Base-by-base conservation (phyloP, 2,888 invertebrate genomes). In the Agrochola lota region DNA sequence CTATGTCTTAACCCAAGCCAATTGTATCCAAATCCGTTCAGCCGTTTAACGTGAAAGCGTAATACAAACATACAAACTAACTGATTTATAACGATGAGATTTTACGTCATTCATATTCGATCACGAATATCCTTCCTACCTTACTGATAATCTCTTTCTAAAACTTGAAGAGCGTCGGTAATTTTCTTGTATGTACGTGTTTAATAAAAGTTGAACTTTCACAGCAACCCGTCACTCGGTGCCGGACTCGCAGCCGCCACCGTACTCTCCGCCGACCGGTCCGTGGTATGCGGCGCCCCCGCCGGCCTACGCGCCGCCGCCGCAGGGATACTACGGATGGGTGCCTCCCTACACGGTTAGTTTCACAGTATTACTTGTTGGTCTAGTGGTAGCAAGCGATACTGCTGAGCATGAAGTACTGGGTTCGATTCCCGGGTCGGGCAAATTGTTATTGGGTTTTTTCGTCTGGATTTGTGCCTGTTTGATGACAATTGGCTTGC, bases 271-370 rank as follows among this genome's bases (percentile, higher is more conserved):
- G 73, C 98, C 98, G 8, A 96, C 97, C 20, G 98, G 98, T 2
- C 97, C 98, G 71, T 98, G 98, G 98, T 98, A 98, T 94, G 98
- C 98, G 75, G 98, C 99, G 17, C 98, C 99, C 49, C 99, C 99
- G 71, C 99, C 99, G 52, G 98, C 99, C 0, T 99, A 99, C 93
- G 98, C 98, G 49, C 98, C 99, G 43, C 97, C 98, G 1, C 98
- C 98, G 46, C 97, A 98, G 84, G 99, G 99, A 30, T 99, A 99
- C 94, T 99, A 99, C 91, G 99, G 99, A 84, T 99, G 99, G 98
- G 97, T 98, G 89, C 99, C 99, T 70, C 99, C 99, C 0, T 98
- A 98, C 75, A 97, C 97, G 88, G 97, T 97, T 86, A 92, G 95
- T 80, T 49, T 23, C n/a, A 35, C 15, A 69, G 11, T 35, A n/a